phyloP scores from a whole-genome alignment of 2,888 invertebrate genomes.

The Xanthia togata region DNA sequence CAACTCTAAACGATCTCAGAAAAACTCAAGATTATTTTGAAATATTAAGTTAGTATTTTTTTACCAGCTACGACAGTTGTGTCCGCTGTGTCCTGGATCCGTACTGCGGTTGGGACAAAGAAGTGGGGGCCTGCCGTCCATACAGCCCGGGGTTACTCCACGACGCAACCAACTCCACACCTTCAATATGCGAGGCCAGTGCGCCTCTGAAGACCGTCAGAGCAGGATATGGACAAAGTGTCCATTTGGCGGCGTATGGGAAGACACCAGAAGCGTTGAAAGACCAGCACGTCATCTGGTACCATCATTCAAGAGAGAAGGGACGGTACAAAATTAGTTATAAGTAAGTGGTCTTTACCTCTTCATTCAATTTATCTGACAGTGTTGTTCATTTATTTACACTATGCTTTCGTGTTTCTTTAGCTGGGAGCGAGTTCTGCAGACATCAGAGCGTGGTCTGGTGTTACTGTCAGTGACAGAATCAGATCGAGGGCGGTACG shows the following conservation, averaged over 20 bases:
- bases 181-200: constrained; percentile 90
- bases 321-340: constrained; percentile 90
- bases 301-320: constrained; percentile 89
- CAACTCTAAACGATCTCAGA: background rate
- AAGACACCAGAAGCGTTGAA: constrained; percentile 87
- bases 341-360: constrained; percentile 82
- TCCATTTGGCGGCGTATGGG: constrained; percentile 90
- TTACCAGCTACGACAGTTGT: constrained; percentile 91
- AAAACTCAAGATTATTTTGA: background rate
- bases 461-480: constrained; percentile 91
- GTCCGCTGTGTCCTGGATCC: constrained; percentile 92
- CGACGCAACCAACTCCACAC: constrained; percentile 91
- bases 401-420: constrained; percentile 36
- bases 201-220: constrained; percentile 90
- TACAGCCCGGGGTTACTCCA: constrained; percentile 91
- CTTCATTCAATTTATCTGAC: background rate
- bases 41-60: background rate
- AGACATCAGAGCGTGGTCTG: constrained; percentile 91
- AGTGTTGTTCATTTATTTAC: background rate
- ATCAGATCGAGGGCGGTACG: constrained; percentile 91
- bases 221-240: constrained; percentile 92
- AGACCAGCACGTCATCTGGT: constrained; percentile 88
- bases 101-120: constrained; percentile 93
- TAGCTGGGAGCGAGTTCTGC: constrained; percentile 91
- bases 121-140: constrained; percentile 90